Base-by-base conservation (phyloP, 2,113 vertebrate species). In the Bagarius yarrelli region DNA sequence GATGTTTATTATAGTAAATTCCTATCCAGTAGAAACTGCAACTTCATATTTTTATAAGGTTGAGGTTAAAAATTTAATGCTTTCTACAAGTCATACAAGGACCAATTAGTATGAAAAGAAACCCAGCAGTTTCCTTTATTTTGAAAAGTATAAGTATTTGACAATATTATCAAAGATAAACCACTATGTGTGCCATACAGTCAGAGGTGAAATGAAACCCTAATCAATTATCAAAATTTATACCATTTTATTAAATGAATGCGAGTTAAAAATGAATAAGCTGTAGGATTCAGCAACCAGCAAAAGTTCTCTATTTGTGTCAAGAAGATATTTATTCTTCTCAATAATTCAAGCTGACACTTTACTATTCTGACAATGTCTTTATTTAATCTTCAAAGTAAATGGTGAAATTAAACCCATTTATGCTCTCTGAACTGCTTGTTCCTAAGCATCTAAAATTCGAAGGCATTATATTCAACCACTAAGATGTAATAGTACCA, bases 121-220 rank as follows among this genome's bases (percentile, higher is more conserved):
- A n/a, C n/a, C n/a, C n/a, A n/a, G 15, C 61, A 55, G 21, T 23
- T 55, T 21, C 13, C 36, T 78, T 66, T 55, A 66, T 47, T 64
- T 52, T 64, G 27, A 5, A 64, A 0, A 32, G 40, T 47, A 27
- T 30, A 27, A 25, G 19, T 21, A 34, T 15, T 9, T 27, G 74
- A 72, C 63, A 72, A 71, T 86, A 52, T 81, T 82, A 78, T 74
- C 73, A 57, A 81, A 57, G 61, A 3, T 34, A 73, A 36, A 21
- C 16, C 50, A 23, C 23, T 21, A 40, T n/a, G 2, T 64, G 8
- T 64, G 30, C 16, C 18, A 2, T 34, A 2, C 3, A 18, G 36
- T 1, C 25, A 30, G 25, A 3, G 25, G 11, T 2, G 3, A 25
- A 14, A 23, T 25, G n/a, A 63, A 63, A 25, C 60, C 14, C 60